These are phyloP conservation scores for Nanorana parkeri DNA, from an alignment of 2,113 vertebrate genomes.

Conservation along the genomic window DNA sequence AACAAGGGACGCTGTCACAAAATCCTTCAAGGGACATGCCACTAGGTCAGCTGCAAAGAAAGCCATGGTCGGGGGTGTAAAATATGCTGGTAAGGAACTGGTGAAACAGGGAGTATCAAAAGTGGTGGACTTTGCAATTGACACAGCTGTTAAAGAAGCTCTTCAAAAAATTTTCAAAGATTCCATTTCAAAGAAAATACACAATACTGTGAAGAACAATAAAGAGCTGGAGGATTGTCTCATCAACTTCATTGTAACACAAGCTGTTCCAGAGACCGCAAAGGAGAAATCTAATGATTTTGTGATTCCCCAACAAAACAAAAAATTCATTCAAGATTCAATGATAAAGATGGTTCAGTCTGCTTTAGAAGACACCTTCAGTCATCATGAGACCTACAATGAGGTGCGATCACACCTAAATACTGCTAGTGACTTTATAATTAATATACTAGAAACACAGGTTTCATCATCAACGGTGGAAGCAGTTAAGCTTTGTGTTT, in stretches of 20 bases:
- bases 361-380: not conserved
- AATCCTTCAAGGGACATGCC: not conserved
- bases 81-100: slow-evolving; percentile 44
- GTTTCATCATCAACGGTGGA: too few relatives aligned
- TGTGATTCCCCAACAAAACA: not conserved
- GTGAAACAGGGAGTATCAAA: slow-evolving; percentile 17
- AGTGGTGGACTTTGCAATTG: slow-evolving; percentile 37
- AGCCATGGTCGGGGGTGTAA: slow-evolving; percentile 29
- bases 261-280: not conserved
- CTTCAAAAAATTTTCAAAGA: slow-evolving; percentile 14
- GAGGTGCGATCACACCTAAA: too few relatives aligned
- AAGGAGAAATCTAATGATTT: not conserved
- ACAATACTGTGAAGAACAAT: slow-evolving; percentile 28
- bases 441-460: too few relatives aligned
- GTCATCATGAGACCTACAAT: not conserved
- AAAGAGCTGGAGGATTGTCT: not conserved
- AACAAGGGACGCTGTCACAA: not conserved
- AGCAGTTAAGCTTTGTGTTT: not conserved
- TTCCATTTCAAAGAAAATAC: slow-evolving; percentile 4
- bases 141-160: not conserved
- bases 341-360: too few relatives aligned
- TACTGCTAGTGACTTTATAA: too few relatives aligned
- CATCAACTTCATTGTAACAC: slow-evolving; percentile 10
- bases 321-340: not conserved
- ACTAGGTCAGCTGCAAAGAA: not conserved